A percentile compares a stretch with the other conserved stretches of the same genome.
Conservation (phyloP, 1,140 invertebrate genomes). For the Saccostrea cuccullata region DNA sequence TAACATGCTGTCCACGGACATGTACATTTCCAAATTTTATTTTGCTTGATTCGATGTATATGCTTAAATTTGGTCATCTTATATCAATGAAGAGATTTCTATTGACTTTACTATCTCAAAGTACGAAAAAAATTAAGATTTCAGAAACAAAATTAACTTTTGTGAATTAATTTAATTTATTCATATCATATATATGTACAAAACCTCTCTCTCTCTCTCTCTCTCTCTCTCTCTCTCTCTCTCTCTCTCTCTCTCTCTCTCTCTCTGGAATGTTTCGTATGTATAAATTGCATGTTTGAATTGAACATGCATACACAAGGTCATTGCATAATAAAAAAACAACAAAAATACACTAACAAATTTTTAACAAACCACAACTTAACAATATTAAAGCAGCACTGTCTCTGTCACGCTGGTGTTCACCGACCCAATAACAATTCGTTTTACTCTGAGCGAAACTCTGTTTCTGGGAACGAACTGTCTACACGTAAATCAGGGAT, state of each 20-base stretch:
- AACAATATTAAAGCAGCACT: conserved; percentile 6
- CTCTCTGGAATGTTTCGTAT: conserved; percentile 28
- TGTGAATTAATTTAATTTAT: too few relatives aligned
- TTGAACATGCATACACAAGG: background rate
- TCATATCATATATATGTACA: too few relatives aligned
- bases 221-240: background rate
- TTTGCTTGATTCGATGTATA: too few relatives aligned
- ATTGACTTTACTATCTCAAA: too few relatives aligned
- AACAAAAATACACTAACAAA: background rate
- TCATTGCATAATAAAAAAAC: background rate
- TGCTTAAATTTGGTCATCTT: too few relatives aligned
- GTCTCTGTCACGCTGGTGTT: background rate
- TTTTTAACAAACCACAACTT: background rate
- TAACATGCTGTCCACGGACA: too few relatives aligned
- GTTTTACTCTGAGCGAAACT: background rate
- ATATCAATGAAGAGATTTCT: too few relatives aligned
- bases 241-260: background rate
- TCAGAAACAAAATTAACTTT: too few relatives aligned
- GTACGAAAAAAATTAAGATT: too few relatives aligned
- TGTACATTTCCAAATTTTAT: too few relatives aligned
- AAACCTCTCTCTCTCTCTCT: background rate
- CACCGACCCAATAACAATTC: background rate
- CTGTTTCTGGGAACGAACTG: background rate
- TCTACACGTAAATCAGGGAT: background rate
- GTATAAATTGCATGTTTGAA: background rate